These are phyloP conservation scores for Sarcophilus harrisii DNA, from an alignment of 2,797 vertebrate species.

Conservation along the genomic window DNA sequence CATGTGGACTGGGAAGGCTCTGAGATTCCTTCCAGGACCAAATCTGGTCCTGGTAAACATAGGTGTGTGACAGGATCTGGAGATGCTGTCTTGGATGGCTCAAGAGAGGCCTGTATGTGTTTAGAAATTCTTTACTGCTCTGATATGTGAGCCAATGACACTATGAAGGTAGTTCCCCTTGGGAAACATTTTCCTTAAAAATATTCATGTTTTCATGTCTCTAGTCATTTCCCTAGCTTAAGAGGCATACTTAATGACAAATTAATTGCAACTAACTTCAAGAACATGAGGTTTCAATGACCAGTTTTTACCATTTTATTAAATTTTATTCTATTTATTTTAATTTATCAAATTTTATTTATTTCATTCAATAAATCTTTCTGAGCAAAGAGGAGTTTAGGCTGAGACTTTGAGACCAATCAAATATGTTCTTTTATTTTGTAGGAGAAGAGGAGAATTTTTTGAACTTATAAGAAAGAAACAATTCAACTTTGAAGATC, in stretches of 20 bases:
- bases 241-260: background rate
- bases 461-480: constrained; percentile 96
- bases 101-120: background rate
- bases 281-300: background rate
- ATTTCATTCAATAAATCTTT: background rate
- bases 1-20: background rate
- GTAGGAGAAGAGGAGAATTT: constrained; percentile 95
- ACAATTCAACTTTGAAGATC: constrained; percentile 93
- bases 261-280: background rate
- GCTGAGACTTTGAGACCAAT: background rate
- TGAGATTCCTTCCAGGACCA: background rate
- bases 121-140: background rate
- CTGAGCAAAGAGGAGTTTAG: background rate
- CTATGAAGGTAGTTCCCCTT: background rate
- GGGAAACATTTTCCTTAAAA: background rate
- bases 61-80: background rate
- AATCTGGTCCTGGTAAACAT: background rate
- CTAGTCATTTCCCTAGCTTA: background rate
- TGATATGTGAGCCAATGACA: background rate
- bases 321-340: background rate
- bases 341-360: background rate
- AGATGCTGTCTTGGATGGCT: background rate
- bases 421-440: constrained; percentile 67
- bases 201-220: background rate
- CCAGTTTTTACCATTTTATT: background rate